Evolutionary conservation across 2,888 invertebrate species (phyloP), one percentile per base, ranked within the genome.

Genomic region (Tipula lateralis): DNA sequence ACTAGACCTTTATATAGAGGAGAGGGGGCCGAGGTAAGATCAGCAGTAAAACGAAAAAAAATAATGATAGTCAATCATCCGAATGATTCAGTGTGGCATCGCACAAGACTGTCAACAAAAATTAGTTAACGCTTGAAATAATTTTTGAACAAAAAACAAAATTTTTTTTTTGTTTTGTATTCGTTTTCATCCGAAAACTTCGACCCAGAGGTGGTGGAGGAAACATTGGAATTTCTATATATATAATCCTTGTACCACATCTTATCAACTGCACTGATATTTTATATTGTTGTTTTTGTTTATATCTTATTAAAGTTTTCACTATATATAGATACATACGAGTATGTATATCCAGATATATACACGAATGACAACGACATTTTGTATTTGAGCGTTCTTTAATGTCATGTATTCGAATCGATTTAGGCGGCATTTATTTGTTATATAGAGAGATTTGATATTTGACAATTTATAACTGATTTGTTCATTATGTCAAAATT

Each of bases 81-180:
- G 87, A 85, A 86, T 88, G 87, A 88, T 88, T 87, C 86, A 87
- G 86, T 87, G 86, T 88, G 88, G 87, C 88, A 88, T 87, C 87
- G 87, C 87, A 86, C 87, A 87, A 87, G 87, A 87, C 86, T 87
- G 88, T 88, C 88, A 88, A 87, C 87, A 87, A 86, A 86, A 86
- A 88, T 88, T 87, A 87, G 87, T 87, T 86, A 87, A 87, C 87
- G 87, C 87, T 87, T 87, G 86, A 87, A 85, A 85, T 86, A 85
- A 81, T 34, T 84, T 80, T 66, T 34, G 66, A 24, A 66, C 66
- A 66, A 66, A 66, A 66, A 66, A 66, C 19, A 66, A 12, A 66
- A 66, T 9, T 66, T 24, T 66, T 50, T 50, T 50, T 50, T 9
- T 39, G 13, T 83, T 84, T 29, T 66, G 24, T 66, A 66, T 84